Evolutionary conservation across 2,113 vertebrate species (phyloP).

Genomic region (Salminus brasiliensis): DNA sequence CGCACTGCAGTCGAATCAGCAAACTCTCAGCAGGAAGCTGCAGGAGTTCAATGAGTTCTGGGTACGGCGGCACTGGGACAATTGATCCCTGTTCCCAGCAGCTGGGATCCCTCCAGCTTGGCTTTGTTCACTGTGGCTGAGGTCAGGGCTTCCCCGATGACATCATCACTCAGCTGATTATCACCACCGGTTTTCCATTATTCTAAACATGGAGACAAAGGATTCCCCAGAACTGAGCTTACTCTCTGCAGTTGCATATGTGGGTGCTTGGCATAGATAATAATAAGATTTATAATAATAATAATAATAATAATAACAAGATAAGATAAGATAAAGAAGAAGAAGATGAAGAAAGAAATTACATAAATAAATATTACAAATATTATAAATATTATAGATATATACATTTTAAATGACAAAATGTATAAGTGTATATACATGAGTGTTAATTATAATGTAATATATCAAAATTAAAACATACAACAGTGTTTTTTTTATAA

Average conservation of each 20-base stretch:
- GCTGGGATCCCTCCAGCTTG: constrained; percentile 56
- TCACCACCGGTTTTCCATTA: constrained; percentile 23
- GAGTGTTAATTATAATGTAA: too few relatives aligned
- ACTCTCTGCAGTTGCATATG: background rate
- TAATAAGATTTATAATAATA: background rate
- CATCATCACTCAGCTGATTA: constrained; percentile 71
- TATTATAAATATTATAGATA: too few relatives aligned
- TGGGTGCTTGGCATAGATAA: background rate
- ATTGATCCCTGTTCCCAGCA: constrained; percentile 64
- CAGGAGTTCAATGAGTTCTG: constrained; percentile 45
- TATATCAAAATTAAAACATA: too few relatives aligned
- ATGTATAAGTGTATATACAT: too few relatives aligned
- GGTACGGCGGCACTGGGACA: constrained; percentile 62
- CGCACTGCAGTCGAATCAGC: constrained; percentile 33
- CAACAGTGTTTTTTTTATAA: too few relatives aligned
- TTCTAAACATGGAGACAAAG: constrained; percentile 51
- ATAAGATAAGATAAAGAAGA: background rate
- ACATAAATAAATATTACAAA: too few relatives aligned
- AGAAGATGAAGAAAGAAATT: too few relatives aligned
- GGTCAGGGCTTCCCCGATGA: constrained; percentile 64
- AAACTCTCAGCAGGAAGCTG: constrained; percentile 46
- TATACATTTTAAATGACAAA: too few relatives aligned
- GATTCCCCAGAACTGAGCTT: background rate
- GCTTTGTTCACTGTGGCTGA: constrained; percentile 61
- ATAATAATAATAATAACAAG: too few relatives aligned